These are phyloP conservation scores for Zophobas atratus DNA, from an alignment of 1,140 invertebrate species.

Conservation along the genomic window DNA sequence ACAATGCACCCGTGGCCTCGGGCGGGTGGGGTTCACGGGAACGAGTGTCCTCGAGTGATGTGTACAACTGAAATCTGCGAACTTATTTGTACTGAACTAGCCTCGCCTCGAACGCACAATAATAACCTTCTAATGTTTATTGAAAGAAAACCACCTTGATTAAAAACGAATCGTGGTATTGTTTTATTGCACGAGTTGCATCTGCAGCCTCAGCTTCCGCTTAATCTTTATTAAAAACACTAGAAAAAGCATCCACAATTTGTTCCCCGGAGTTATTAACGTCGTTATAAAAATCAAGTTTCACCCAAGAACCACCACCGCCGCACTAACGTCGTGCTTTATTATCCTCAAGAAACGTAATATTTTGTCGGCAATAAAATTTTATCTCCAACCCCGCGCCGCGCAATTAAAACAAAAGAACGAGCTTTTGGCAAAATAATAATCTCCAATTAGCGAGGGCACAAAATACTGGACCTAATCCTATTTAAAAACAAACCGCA, in stretches of 20 bases:
- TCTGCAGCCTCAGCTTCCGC: no score
- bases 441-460: constrained; percentile 60
- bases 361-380: constrained; percentile 54
- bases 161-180: no score
- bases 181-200: no score
- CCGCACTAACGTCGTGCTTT: neutral
- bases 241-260: no score
- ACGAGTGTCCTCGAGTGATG: neutral
- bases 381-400: constrained; percentile 55
- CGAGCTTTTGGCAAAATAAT: constrained; percentile 60
- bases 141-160: no score
- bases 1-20: constrained; percentile 40
- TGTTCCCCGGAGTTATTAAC: no score
- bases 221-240: no score
- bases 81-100: no score
- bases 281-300: neutral
- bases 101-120: no score
- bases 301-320: neutral
- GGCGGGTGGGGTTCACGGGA: constrained; percentile 28
- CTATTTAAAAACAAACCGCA: constrained; percentile 62
- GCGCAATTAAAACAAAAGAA: constrained; percentile 60
- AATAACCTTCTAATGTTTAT: no score
- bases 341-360: constrained; percentile 26
- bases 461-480: constrained; percentile 59
- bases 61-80: no score